These are phyloP conservation scores for Prionailurus viverrinus DNA, from an alignment of 2,113 vertebrate species.

Conservation along the genomic window DNA sequence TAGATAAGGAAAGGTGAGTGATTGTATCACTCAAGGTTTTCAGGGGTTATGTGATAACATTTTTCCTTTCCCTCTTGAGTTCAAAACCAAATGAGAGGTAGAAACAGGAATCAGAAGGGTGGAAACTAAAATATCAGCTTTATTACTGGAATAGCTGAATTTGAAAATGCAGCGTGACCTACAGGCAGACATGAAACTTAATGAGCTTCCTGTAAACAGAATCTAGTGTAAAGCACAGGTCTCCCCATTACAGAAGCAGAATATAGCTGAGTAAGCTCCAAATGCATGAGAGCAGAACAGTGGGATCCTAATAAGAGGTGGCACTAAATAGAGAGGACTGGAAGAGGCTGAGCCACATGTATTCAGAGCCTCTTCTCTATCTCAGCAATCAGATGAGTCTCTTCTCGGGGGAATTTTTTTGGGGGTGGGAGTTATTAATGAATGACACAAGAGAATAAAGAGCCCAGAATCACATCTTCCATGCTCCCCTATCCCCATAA, in stretches of 20 bases:
- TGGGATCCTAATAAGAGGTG: background rate
- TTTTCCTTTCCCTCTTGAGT: background rate
- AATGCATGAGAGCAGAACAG: background rate
- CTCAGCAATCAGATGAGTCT: background rate
- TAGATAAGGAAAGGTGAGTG: background rate
- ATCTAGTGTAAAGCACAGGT: background rate
- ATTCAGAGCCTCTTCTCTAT: background rate
- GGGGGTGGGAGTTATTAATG: background rate
- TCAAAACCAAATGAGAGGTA: background rate
- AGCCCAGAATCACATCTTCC: background rate
- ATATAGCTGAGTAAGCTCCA: background rate
- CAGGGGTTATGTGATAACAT: background rate
- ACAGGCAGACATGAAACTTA: background rate
- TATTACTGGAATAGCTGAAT: constrained; percentile 18
- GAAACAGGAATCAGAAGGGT: background rate
- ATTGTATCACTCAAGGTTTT: background rate
- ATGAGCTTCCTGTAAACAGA: background rate
- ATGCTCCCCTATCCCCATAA: background rate
- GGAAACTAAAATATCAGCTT: background rate
- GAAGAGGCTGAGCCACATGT: background rate
- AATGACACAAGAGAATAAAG: background rate
- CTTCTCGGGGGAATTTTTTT: background rate
- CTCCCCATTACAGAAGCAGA: background rate
- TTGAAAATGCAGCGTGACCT: background rate
- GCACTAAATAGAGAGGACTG: background rate